These are phyloP conservation scores for Aspidiotus destructor DNA, from an alignment of 2,888 invertebrate genomes.

Conservation along the genomic window DNA sequence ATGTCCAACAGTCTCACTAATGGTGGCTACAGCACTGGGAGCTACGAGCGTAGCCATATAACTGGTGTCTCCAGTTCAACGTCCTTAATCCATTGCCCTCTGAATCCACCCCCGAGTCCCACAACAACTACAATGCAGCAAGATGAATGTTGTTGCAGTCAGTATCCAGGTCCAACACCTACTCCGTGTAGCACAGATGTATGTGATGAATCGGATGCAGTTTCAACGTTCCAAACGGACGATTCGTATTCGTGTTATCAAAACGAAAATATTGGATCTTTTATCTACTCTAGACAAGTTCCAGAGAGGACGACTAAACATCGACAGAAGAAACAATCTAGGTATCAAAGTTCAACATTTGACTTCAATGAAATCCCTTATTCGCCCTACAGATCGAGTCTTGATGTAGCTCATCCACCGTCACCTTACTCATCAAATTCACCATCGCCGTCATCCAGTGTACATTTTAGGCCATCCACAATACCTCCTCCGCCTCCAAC, in stretches of 20 bases:
- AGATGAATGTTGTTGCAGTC: constrained; percentile 35
- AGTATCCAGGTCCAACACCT: constrained; percentile 75
- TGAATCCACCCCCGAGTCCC: constrained; percentile 86
- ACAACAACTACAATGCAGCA: constrained; percentile 56
- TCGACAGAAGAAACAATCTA: neutral
- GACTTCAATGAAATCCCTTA: neutral
- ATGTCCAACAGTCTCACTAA: neutral
- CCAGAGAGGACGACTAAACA: neutral
- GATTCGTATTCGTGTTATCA: neutral
- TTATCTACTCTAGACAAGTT: neutral
- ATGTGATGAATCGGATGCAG: constrained; percentile 50
- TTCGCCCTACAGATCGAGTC: neutral
- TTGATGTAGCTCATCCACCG: constrained; percentile 54
- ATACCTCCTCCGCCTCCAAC: neutral
- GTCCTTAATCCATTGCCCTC: constrained; percentile 54
- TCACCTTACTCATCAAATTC: constrained; percentile 43
- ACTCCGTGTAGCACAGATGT: constrained; percentile 92
- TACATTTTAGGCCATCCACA: neutral
- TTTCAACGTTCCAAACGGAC: constrained; percentile 5
- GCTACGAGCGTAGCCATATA: constrained; percentile 57
- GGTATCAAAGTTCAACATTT: neutral
- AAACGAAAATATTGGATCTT: neutral
- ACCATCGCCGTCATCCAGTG: constrained; percentile 46
- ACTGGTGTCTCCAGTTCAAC: constrained; percentile 36
- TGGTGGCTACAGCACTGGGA: constrained; percentile 17